Percentiles rank a stretch among this genome's conserved stretches.
Evolutionary conservation across 2,797 vertebrate species (phyloP).

Genomic region (Leptodactylus fallax): DNA sequence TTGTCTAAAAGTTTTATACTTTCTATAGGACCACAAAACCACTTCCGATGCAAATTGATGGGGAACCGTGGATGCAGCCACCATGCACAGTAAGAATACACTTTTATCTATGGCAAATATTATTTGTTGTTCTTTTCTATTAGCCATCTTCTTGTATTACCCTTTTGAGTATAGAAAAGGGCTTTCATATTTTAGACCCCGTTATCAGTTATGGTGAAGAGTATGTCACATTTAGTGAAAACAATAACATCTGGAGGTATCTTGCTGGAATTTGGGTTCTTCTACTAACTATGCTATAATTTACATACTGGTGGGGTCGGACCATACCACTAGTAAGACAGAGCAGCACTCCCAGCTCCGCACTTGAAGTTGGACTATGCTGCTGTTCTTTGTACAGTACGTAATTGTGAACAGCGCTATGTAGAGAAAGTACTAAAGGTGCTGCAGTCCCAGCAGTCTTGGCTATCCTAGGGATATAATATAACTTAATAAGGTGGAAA

Average conservation of each 20-base stretch:
- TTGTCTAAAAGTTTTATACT: background rate
- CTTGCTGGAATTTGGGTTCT: background rate
- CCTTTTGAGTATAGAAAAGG: background rate
- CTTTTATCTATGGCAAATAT: background rate
- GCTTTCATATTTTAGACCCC: background rate
- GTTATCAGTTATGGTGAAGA: background rate
- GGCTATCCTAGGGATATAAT: background rate
- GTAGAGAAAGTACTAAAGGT: background rate
- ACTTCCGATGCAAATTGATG: constrained; percentile 95
- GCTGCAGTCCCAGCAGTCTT: too few species aligned
- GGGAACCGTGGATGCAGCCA: constrained; percentile 95
- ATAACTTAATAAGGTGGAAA: background rate
- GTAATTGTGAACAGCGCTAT: background rate
- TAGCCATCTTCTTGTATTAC: background rate
- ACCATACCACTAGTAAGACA: background rate
- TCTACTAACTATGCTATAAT: background rate
- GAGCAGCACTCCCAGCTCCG: background rate
- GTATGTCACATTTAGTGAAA: background rate
- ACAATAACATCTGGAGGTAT: background rate
- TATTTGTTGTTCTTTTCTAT: background rate
- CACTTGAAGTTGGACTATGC: background rate
- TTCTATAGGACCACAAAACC: constrained; percentile 84
- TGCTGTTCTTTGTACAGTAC: background rate
- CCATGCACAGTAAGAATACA: constrained; percentile 85
- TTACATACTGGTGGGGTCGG: background rate